These are phyloP conservation scores for Catocala fraxini DNA, from an alignment of 2,888 invertebrate genomes.

Conservation along the genomic window DNA sequence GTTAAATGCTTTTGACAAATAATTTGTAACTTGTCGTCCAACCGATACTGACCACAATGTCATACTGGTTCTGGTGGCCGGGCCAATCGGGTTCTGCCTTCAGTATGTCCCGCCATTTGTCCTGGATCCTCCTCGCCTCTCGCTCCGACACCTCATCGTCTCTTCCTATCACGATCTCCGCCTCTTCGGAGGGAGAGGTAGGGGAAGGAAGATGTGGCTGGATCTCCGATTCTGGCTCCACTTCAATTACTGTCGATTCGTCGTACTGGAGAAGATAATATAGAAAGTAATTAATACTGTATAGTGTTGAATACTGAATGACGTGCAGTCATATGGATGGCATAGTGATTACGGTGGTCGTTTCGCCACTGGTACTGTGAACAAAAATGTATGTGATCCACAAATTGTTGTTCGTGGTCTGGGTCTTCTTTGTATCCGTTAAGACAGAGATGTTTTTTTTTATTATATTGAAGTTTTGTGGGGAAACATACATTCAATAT, in stretches of 20 bases:
- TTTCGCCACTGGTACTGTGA: no score
- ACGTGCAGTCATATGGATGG: no score
- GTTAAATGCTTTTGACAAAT: no score
- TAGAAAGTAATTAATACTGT: neutral
- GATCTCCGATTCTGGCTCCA: constrained; percentile 89
- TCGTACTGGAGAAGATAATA: constrained; percentile 84
- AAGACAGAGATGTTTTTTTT: no score
- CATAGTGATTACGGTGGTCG: no score
- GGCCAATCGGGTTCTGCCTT: constrained; percentile 85
- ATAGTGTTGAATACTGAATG: no score
- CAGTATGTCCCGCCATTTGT: constrained; percentile 92
- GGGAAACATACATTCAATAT: no score
- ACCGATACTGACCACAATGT: constrained; percentile 91
- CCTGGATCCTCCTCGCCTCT: constrained; percentile 91
- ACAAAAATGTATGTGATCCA: no score
- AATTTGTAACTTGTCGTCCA: no score
- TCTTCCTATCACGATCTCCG: constrained; percentile 89
- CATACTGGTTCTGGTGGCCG: constrained; percentile 87
- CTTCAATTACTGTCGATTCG: constrained; percentile 90
- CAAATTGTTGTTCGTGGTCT: no score
- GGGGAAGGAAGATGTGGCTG: constrained; percentile 86
- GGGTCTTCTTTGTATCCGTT: no score
- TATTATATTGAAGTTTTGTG: no score
- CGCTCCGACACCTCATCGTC: constrained; percentile 68
- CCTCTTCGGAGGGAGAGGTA: constrained; percentile 82